Conservation (phyloP, 2,888 invertebrate genomes). For the Caenorhabditis becei region DNA sequence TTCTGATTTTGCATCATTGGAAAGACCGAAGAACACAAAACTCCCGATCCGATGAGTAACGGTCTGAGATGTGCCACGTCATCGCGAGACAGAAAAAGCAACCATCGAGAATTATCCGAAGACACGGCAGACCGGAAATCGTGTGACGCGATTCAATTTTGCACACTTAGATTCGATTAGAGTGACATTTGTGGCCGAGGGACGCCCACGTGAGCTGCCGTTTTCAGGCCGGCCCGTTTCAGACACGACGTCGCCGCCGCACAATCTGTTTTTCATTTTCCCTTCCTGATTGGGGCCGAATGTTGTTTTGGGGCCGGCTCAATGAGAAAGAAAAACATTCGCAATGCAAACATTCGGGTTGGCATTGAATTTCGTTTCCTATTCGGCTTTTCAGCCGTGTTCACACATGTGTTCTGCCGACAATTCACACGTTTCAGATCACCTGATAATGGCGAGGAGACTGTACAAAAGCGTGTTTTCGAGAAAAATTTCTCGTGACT, state of each 20-base stretch:
- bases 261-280: conserved; percentile 31
- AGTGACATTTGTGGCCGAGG: not conserved
- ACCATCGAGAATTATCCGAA: not conserved
- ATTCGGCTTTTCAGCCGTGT: conserved; percentile 19
- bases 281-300: conserved; percentile 21
- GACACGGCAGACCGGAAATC: conserved; percentile 14
- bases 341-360: conserved; percentile 20
- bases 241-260: not conserved
- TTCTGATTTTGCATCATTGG: not conserved
- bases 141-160: conserved; percentile 8
- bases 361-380: conserved; percentile 5
- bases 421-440: not conserved
- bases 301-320: conserved; percentile 40
- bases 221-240: not conserved
- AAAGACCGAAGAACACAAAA: conserved; percentile 10
- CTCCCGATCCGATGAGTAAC: not conserved
- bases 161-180: conserved; percentile 21
- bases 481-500: no score
- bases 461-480: not conserved
- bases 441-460: not conserved
- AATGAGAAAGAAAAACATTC: conserved; percentile 29
- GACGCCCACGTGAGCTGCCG: conserved; percentile 17
- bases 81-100: not conserved
- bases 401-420: not conserved
- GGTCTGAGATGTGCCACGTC: conserved; percentile 2